Evolutionary conservation across 1,140 invertebrate species (phyloP).

Genomic region (Hyles euphorbiae): DNA sequence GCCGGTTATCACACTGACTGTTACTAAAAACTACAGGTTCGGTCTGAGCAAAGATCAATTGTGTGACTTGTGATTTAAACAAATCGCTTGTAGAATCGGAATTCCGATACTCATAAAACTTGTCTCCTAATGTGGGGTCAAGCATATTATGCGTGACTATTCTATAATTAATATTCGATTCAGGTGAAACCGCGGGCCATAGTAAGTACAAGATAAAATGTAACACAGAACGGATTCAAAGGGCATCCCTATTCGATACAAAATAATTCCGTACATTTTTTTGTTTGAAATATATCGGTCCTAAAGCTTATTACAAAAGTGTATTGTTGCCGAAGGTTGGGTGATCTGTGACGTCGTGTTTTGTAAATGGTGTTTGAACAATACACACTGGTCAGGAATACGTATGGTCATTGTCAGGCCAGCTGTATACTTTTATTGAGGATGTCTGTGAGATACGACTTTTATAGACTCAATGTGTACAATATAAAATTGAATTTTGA

Average conservation of each 20-base stretch:
- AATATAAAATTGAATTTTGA: slow-evolving; percentile 10
- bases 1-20: no score
- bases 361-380: slow-evolving; percentile 57
- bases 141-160: no score
- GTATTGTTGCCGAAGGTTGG: slow-evolving; percentile 52
- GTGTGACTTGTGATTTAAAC: no score
- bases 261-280: slow-evolving; percentile 19
- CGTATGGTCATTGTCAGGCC: slow-evolving; percentile 40
- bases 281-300: slow-evolving; percentile 42
- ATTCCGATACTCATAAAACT: no score
- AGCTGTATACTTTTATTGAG: slow-evolving; percentile 65
- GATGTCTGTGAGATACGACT: slow-evolving; percentile 42
- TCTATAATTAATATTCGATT: no score
- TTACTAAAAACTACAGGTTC: no score
- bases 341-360: slow-evolving; percentile 54
- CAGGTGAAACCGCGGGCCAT: no score
- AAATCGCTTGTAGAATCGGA: no score
- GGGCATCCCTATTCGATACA: background rate
- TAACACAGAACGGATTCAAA: no score
- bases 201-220: no score
- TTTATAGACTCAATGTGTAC: slow-evolving; percentile 13
- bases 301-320: slow-evolving; percentile 49
- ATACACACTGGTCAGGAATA: slow-evolving; percentile 56
- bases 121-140: no score
- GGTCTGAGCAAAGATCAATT: no score